Base-by-base conservation (phyloP, 2,797 vertebrate genomes). In the Mallotus villosus region DNA sequence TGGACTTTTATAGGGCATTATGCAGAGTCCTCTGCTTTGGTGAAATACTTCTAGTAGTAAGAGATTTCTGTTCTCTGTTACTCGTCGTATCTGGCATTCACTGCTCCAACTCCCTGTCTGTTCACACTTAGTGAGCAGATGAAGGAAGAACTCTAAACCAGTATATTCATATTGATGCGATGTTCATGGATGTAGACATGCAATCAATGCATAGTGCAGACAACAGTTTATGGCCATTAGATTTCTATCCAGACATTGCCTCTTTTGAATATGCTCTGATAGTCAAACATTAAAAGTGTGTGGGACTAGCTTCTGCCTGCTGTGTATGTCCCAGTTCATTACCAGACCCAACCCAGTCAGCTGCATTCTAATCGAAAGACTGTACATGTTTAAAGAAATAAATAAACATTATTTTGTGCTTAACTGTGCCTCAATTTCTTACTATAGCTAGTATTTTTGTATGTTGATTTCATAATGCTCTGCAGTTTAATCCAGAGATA, bases 331-430 rank as follows among this genome's bases (percentile, higher is more conserved):
- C 86, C 86, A 83, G 88, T 89, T 88, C 89, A 90, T 92, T 91
- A 84, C 85, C 86, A 91, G 92, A 91, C 83, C 82, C 84, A 81
- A 86, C 84, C 82, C 86, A 87, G 93, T 89, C 90, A 92, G 92
- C 91, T 93, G 93, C 93, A 94, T 90, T 92, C 91, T 84, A 90
- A 89, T 82, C 89, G 93, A 84, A 9, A 90, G 87, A 94, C 79
- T 96, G 93, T 97, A 94, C 77, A 89, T 95, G 90, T 92, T 90
- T 90, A 94, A 92, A 93, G 93, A 92, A 86, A 92, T 85, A 95
- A 98, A 98, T 97, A 96, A 96, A 97, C 90, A 90, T 91, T 92
- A 93, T 94, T 96, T 97, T 96, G 93, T 97, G 95, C 95, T 96
- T 94, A 94, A 96, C 92, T 83, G 84, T 67, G 9, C 62, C 79